These are phyloP conservation scores for Adelges cooleyi DNA, from an alignment of 1,140 invertebrate species.

Conservation along the genomic window DNA sequence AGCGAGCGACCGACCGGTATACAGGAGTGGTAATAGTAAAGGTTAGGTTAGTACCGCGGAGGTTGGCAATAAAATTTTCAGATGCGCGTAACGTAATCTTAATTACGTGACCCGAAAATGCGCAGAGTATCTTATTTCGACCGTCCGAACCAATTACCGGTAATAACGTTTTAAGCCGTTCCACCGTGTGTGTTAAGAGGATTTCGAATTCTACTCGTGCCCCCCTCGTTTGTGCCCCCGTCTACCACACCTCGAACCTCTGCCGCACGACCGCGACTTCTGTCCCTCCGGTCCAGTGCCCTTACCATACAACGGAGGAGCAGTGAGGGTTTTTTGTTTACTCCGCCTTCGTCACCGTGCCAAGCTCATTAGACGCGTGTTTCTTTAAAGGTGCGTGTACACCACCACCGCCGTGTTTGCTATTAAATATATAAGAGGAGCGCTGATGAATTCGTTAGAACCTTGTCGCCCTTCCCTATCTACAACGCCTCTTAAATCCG, in stretches of 20 bases:
- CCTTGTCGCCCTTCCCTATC: no score
- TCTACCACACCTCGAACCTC: background rate
- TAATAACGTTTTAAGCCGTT: constrained; percentile 26
- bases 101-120: constrained; percentile 29
- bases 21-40: background rate
- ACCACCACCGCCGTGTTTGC: no score
- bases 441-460: no score
- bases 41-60: background rate
- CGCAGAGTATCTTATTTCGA: constrained; percentile 21
- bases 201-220: constrained; percentile 4
- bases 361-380: no score
- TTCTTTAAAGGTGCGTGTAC: no score
- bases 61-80: constrained; percentile 17
- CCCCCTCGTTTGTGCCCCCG: background rate
- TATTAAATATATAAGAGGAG: no score
- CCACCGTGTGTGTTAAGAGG: constrained; percentile 6
- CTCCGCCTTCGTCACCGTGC: no score
- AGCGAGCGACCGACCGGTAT: background rate
- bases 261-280: background rate
- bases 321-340: no score
- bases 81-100: constrained; percentile 24
- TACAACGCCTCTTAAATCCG: no score
- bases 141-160: constrained; percentile 19
- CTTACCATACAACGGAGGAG: no score
- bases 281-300: no score